Base-by-base conservation (phyloP, 2,797 vertebrate species). In the Xenopus petersii region DNA sequence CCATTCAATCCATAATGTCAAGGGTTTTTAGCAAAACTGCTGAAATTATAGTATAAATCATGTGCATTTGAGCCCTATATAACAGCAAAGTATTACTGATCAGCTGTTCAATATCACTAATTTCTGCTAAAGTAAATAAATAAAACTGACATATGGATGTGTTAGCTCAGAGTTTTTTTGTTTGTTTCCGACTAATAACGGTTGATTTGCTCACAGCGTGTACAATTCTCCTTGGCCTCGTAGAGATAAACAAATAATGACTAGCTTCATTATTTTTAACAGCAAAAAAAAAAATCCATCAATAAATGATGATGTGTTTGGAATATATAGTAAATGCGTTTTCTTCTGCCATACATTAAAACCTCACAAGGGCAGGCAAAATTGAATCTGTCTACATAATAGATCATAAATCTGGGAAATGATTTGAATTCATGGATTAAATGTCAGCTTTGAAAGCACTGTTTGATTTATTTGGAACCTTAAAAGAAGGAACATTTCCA, bases 351-450 rank as follows among this genome's bases (percentile, higher is more conserved):
- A 66, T 84, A 80, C 68, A 67, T 86, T 87, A 87, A 30, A 82
- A 81, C 77, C 77, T 84, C 81, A 80, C 80, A 81, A 88, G 81
- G 80, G 66, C 80, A 84, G 81, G 64, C 81, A 82, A 86, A 87
- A 88, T 86, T 87, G 86, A 86, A 88, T 88, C 83, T 86, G 80
- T 87, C 84, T 89, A 86, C 88, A 81, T 88, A 90, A 88, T 89
- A 83, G 82, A 77, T 79, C 81, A 83, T 89, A 84, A 85, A 88
- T 90, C 84, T 86, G 81, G 73, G 54, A 86, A 89, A 90, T 87
- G 12, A 85, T 88, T 87, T 89, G 86, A 87, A 88, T 87, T 88
- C 82, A 87, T 89, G 86, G 85, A 88, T 89, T 89, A 86, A 85
- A 83, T 81, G 84, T 85, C 87, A 83, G 17, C 78, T 85, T 85